Percentiles rank a stretch among this genome's conserved stretches.
These are phyloP conservation scores for Cancer borealis DNA, from an alignment of 2,888 invertebrate genomes.

Conservation along the genomic window DNA sequence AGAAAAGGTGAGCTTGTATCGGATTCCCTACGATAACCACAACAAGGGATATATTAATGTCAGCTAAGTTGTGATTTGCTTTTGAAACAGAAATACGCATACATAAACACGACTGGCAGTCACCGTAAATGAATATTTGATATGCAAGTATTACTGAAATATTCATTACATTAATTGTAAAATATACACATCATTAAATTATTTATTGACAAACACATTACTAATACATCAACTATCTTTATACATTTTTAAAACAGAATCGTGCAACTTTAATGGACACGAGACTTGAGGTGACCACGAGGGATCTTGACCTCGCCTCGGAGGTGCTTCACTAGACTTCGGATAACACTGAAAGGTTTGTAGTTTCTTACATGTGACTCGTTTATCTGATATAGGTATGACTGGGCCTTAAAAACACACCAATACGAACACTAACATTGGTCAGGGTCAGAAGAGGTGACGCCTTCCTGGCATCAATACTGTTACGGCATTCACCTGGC, in stretches of 20 bases:
- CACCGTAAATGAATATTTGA: background rate
- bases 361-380: slow-evolving; percentile 10
- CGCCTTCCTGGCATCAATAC: background rate
- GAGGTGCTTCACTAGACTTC: too few relatives aligned
- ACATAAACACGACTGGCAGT: background rate
- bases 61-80: background rate
- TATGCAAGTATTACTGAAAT: background rate
- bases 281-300: background rate
- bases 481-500: background rate
- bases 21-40: background rate
- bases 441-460: background rate
- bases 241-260: background rate
- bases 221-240: background rate
- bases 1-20: background rate
- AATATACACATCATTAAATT: background rate
- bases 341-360: background rate
- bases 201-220: background rate
- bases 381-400: background rate
- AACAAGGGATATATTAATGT: background rate
- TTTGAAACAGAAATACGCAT: background rate
- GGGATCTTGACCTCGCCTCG: background rate
- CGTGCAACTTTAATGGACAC: background rate
- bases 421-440: too few relatives aligned
- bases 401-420: too few relatives aligned
- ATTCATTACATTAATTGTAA: background rate